These are phyloP conservation scores for Mimachlamys varia DNA, from an alignment of 2,888 invertebrate species.

Conservation along the genomic window DNA sequence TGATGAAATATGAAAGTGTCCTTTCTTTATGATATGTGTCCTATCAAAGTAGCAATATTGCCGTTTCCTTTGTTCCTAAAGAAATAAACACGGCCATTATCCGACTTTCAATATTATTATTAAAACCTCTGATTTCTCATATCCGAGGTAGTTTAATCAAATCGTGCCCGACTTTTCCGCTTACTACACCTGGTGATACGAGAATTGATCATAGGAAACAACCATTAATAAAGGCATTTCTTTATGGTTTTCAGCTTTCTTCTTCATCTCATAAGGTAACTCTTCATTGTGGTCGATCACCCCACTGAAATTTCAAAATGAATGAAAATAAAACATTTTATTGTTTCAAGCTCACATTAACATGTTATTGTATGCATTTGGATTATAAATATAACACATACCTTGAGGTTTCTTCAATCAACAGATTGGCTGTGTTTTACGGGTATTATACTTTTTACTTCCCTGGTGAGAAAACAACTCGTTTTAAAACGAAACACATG, in stretches of 20 bases:
- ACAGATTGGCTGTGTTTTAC: too few relatives aligned
- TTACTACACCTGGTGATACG: not conserved
- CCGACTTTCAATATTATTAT: not conserved
- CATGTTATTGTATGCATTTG: too few relatives aligned
- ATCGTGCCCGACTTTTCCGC: not conserved
- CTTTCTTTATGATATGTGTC: not conserved
- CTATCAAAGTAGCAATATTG: not conserved
- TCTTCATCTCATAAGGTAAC: not conserved
- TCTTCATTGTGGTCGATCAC: not conserved
- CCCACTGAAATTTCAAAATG: too few relatives aligned
- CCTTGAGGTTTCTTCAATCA: too few relatives aligned
- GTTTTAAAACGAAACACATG: too few relatives aligned
- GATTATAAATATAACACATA: too few relatives aligned
- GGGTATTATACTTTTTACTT: too few relatives aligned
- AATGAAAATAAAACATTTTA: too few relatives aligned
- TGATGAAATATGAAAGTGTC: slow-evolving; percentile 34
- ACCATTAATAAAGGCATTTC: not conserved
- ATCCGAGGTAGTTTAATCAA: not conserved
- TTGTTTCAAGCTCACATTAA: too few relatives aligned
- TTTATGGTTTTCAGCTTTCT: not conserved
- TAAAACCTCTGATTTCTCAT: slow-evolving; percentile 19
- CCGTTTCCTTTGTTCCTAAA: slow-evolving; percentile 10
- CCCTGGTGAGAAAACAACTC: too few relatives aligned
- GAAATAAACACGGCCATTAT: not conserved
- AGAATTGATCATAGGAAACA: not conserved